These are phyloP conservation scores for Macroglossus sobrinus DNA, from an alignment of 2,113 vertebrate genomes.

Conservation along the genomic window DNA sequence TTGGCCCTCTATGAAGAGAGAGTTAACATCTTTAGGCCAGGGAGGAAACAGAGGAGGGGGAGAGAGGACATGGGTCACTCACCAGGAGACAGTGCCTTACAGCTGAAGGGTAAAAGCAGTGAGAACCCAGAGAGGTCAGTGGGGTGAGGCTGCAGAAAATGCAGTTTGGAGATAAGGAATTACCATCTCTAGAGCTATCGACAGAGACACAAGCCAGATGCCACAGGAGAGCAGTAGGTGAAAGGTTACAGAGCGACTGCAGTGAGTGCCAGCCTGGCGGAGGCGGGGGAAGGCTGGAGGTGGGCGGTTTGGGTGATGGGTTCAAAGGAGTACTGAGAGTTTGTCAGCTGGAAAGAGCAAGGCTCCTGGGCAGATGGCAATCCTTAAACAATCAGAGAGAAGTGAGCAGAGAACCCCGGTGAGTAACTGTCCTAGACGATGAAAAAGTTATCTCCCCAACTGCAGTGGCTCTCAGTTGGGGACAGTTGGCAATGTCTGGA, in stretches of 20 bases:
- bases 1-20: too few relatives aligned
- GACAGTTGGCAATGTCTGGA: background rate
- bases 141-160: background rate
- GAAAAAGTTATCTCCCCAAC: background rate
- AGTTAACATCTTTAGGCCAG: background rate
- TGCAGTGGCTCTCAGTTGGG: background rate
- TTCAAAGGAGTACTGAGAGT: background rate
- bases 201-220: background rate
- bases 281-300: background rate
- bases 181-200: background rate
- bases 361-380: rapidly evolving
- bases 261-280: rapidly evolving
- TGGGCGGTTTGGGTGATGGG: background rate
- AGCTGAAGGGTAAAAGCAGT: background rate
- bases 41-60: background rate
- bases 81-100: rapidly evolving
- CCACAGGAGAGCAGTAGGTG: background rate
- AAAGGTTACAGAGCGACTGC: background rate
- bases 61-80: rapidly evolving
- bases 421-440: background rate
- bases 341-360: background rate
- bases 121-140: background rate
- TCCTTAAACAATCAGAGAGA: background rate
- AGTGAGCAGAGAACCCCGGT: background rate
- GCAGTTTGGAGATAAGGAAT: background rate